Evolutionary conservation across 2,888 invertebrate genomes (phyloP), one percentile per base, ranked within the genome.

Genomic region (Hololepta plana): DNA sequence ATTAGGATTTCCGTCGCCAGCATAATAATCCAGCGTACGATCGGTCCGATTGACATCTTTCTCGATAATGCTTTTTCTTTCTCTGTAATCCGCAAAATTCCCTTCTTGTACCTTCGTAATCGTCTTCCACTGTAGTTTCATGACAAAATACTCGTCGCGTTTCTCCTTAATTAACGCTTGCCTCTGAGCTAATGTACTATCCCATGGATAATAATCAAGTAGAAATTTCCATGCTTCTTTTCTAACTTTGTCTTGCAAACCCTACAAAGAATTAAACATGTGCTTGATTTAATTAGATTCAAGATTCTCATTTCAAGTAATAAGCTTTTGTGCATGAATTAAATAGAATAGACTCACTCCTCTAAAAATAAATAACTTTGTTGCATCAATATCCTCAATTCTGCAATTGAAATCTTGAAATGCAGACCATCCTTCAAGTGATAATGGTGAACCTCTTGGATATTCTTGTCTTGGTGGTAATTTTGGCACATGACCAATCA

Each of bases 11-110:
- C 84, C 71, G 34, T 91, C 90, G 1, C 93, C 95, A n/a, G 84
- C 74, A 53, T 75, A 98, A 55, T 80, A 96, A 4, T 76, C 72
- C 42, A 85, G 72, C 0, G 80, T 79, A 37, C 96, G 64, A 49
- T 98, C 96, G 0, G 96, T 96, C 38, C 98, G 64, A 36, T 82
- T 85, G 0, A 98, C 96, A 55, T 98, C 98, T 55, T 98, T 98
- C 43, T 95, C 96, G 27, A 96, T 88, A 29, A 95, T 64, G 46
- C 77, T 85, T 56, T 93, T 93, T 37, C 87, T 64, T 42, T 95
- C 93, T 30, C 84, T 21, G 9, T 8, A 35, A 39, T 81, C 79
- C 2, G 80, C 64, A 53, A 95, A 96, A 37, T 82, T 70, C 2
- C 67, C 64, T 49, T 95, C 91, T 51, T 98, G 98, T 0, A 68